A percentile compares a stretch with the other conserved stretches of the same genome.
Evolutionary conservation across 2,113 vertebrate species (phyloP).

Genomic region (Caranx melampygus): DNA sequence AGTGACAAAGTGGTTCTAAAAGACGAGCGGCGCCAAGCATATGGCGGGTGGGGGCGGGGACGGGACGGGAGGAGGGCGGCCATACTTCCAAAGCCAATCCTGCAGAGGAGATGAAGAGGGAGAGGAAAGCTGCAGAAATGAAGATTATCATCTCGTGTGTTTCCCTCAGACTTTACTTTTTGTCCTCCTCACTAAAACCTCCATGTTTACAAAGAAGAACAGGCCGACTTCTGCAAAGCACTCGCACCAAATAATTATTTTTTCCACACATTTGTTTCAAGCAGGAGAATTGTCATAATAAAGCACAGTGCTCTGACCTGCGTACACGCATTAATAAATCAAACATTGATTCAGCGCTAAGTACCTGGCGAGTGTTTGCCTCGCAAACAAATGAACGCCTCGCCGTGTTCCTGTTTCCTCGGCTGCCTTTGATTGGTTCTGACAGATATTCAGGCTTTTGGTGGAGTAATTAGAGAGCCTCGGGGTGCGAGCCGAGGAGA

Average conservation of each 20-base stretch:
- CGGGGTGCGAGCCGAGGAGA: conserved; percentile 57
- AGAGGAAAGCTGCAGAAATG: conserved; percentile 31
- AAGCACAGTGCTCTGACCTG: conserved; percentile 56
- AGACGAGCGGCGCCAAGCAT: conserved; percentile 54
- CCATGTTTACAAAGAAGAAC: not conserved
- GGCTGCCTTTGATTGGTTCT: conserved; percentile 70
- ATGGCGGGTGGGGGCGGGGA: conserved; percentile 32
- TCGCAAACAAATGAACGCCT: conserved; percentile 72
- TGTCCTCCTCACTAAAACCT: conserved; percentile 2
- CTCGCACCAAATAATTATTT: conserved; percentile 22
- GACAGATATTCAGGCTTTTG: conserved; percentile 72
- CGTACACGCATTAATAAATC: conserved; percentile 71
- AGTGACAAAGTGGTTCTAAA: conserved; percentile 74
- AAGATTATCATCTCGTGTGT: conserved; percentile 34
- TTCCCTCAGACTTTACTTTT: conserved; percentile 36
- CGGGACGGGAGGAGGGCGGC: conserved; percentile 9
- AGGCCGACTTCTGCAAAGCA: not conserved
- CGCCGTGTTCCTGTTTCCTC: conserved; percentile 60
- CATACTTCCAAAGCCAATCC: conserved; percentile 47
- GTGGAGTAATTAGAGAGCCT: conserved; percentile 75
- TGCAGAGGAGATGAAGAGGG: conserved; percentile 47
- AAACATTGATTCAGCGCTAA: conserved; percentile 58
- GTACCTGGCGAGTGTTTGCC: conserved; percentile 68
- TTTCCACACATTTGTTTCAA: conserved; percentile 32
- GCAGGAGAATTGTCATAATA: conserved; percentile 56